Percentiles rank a stretch among this genome's conserved stretches.
Conservation (phyloP, 2,113 vertebrate species). For the Alethe castanea region DNA sequence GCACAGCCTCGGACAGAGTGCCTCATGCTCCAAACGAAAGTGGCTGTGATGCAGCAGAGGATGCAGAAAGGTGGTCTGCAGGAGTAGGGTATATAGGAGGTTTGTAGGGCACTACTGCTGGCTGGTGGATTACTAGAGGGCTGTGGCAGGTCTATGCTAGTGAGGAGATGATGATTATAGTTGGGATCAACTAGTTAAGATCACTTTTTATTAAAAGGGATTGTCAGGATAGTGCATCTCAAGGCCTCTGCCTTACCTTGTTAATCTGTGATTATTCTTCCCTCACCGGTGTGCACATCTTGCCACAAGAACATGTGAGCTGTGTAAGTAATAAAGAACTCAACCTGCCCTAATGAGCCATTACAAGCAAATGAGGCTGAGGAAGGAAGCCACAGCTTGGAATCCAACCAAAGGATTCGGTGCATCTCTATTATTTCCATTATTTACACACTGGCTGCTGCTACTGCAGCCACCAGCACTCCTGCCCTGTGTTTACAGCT, state of each 20-base stretch:
- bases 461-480: background rate
- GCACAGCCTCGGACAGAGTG: background rate
- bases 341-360: slow-evolving; percentile 59
- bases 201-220: background rate
- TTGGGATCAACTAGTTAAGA: background rate
- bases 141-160: background rate
- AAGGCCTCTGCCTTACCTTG: background rate
- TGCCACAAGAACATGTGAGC: background rate
- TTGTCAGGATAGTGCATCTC: background rate
- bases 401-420: background rate
- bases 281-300: background rate
- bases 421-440: slow-evolving; percentile 40
- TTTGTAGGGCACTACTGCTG: background rate
- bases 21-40: background rate
- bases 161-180: background rate
- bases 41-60: background rate
- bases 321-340: slow-evolving; percentile 49
- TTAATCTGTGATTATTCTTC: background rate
- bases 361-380: slow-evolving; percentile 53
- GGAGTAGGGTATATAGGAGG: background rate
- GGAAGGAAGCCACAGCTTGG: slow-evolving; percentile 7
- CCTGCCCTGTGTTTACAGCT: background rate
- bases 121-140: background rate
- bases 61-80: background rate
- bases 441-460: background rate